phyloP scores from a whole-genome alignment of 2,888 invertebrate genomes.

The Athetis lepigone region DNA sequence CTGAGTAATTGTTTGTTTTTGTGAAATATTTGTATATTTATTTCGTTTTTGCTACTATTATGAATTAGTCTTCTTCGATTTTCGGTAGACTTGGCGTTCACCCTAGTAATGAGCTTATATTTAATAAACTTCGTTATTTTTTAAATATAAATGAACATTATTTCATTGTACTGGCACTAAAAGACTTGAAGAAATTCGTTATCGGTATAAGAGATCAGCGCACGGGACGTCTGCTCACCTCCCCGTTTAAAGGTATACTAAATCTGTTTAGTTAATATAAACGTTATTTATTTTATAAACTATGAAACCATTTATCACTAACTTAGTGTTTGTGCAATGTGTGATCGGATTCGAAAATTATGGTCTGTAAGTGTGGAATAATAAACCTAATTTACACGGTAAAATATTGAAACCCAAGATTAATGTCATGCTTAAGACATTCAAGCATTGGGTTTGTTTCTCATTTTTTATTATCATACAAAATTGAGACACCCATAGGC shows the following conservation, averaged over 20 bases:
- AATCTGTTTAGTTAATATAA: conserved; percentile 54
- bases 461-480: no score
- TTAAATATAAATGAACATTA: conserved; percentile 15
- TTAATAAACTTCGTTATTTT: neutral
- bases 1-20: neutral
- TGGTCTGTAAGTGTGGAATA: no score
- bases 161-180: conserved; percentile 31
- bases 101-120: no score
- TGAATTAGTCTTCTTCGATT: neutral
- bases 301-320: conserved; percentile 60
- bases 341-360: neutral
- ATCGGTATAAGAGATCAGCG: conserved; percentile 75
- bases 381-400: no score
- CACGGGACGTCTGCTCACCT: conserved; percentile 63
- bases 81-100: no score
- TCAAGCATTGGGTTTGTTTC: no score
- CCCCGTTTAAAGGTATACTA: conserved; percentile 61
- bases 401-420: no score
- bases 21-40: neutral
- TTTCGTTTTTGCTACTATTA: neutral
- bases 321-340: conserved; percentile 36
- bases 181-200: conserved; percentile 62
- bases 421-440: no score
- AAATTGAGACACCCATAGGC: no score
- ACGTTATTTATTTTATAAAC: conserved; percentile 53